Conservation (phyloP, 2,113 vertebrate species). For the Montifringilla adamsi region DNA sequence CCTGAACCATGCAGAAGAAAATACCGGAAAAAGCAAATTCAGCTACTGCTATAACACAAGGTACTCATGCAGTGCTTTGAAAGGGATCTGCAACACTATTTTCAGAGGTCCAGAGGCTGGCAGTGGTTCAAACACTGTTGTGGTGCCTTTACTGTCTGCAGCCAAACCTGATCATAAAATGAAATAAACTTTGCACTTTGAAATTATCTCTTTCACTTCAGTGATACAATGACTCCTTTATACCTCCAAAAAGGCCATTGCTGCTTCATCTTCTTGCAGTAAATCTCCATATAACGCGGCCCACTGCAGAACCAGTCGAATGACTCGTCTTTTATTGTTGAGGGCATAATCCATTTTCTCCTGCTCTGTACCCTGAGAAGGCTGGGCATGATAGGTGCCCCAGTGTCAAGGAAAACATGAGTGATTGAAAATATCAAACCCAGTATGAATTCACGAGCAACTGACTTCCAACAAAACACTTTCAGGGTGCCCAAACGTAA, state of each 20-base stretch:
- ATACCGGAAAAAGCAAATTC: background rate
- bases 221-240: background rate
- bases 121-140: background rate
- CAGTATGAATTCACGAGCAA: background rate
- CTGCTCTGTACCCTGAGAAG: constrained; percentile 93
- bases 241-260: constrained; percentile 90
- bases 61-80: background rate
- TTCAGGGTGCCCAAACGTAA: background rate
- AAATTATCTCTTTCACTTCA: background rate
- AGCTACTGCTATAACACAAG: background rate
- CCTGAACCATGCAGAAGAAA: background rate
- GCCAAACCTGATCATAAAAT: background rate
- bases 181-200: background rate
- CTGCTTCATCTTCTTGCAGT: constrained; percentile 88
- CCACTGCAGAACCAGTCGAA: constrained; percentile 92
- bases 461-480: background rate
- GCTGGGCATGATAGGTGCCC: constrained; percentile 90
- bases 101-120: background rate
- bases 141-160: background rate
- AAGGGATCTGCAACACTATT: background rate
- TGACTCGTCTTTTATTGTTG: constrained; percentile 92
- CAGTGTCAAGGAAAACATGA: constrained; percentile 80
- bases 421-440: background rate
- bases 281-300: constrained; percentile 81
- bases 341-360: constrained; percentile 94